Conservation (phyloP, 2,113 vertebrate genomes). For the Trichechus manatus region DNA sequence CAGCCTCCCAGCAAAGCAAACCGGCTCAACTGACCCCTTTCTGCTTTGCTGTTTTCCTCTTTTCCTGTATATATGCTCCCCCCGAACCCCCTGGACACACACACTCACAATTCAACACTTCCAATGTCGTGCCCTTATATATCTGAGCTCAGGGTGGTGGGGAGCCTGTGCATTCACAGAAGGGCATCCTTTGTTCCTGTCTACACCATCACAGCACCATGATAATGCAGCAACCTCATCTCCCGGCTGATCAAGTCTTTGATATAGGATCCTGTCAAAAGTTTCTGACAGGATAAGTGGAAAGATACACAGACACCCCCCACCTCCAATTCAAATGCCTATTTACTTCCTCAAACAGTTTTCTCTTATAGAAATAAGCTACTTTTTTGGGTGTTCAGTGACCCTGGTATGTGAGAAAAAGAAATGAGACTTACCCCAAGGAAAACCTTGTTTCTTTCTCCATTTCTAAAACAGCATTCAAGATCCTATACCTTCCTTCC, state of each 20-base stretch:
- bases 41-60: not conserved
- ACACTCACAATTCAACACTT: not conserved
- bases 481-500: not conserved
- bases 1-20: not conserved
- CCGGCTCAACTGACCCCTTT: too few relatives aligned
- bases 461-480: not conserved
- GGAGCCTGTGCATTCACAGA: not conserved
- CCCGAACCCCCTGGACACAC: too few relatives aligned
- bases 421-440: not conserved
- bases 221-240: not conserved
- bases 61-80: too few relatives aligned
- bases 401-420: not conserved
- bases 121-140: too few relatives aligned
- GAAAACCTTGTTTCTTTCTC: not conserved
- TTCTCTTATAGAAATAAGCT: not conserved
- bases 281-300: not conserved
- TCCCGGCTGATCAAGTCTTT: not conserved
- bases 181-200: not conserved
- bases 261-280: not conserved
- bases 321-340: not conserved
- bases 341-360: not conserved
- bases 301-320: not conserved
- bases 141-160: too few relatives aligned
- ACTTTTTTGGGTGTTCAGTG: not conserved
- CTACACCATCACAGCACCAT: not conserved